These are phyloP conservation scores for Crax fasciolata DNA, from an alignment of 2,797 vertebrate species.

Conservation along the genomic window DNA sequence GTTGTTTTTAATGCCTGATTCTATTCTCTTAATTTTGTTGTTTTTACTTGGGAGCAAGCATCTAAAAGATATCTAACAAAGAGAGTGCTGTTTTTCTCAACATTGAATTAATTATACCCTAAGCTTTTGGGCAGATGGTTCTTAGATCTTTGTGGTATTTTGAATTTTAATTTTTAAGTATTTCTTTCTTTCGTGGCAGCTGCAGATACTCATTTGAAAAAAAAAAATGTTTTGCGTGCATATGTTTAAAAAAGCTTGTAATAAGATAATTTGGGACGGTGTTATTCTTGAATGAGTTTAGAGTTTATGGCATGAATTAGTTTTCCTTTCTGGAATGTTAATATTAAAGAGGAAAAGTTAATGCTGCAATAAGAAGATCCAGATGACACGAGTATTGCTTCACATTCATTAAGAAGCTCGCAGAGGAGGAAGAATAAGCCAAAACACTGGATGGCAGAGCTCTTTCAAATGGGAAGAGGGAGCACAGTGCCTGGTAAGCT, in stretches of 20 bases:
- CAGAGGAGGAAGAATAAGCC: background rate
- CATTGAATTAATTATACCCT: background rate
- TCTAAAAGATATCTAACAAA: background rate
- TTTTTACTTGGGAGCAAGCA: background rate
- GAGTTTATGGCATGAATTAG: constrained; percentile 35
- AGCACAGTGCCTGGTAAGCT: fast-evolving
- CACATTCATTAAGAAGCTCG: background rate
- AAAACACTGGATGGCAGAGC: background rate
- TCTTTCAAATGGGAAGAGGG: background rate
- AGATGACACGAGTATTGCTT: background rate
- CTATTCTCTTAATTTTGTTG: background rate
- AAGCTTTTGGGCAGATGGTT: background rate
- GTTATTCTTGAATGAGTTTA: constrained; percentile 27
- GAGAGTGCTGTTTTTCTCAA: background rate
- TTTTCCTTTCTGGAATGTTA: constrained; percentile 53
- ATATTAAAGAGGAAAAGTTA: constrained; percentile 34
- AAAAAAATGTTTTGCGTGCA: background rate
- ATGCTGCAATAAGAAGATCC: constrained; percentile 43
- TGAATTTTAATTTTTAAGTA: background rate
- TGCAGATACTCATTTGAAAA: background rate
- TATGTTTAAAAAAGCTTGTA: background rate
- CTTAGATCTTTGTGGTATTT: constrained; percentile 7
- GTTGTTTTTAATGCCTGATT: background rate
- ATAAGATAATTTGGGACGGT: constrained; percentile 7
- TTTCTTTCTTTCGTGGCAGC: background rate